These are phyloP conservation scores for Mallateleia sp. DNA, from an alignment of 2,888 invertebrate genomes.

Conservation along the genomic window DNA sequence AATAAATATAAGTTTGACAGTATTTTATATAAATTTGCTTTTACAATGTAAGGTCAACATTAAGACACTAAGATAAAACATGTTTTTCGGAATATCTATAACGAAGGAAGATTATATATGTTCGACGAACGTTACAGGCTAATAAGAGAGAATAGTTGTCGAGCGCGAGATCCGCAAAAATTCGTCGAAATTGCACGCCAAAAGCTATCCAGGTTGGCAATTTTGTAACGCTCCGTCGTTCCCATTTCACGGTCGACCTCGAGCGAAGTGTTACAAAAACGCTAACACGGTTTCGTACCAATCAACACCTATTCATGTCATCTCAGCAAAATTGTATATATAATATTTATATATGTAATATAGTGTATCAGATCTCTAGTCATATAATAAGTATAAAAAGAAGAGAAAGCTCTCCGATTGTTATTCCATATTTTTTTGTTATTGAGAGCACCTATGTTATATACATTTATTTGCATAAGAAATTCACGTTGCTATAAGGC, in stretches of 20 bases:
- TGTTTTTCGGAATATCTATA: constrained; percentile 62
- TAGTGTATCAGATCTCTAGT: constrained; percentile 69
- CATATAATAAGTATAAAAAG: constrained; percentile 82
- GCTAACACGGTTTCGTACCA: not conserved
- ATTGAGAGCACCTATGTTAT: constrained; percentile 71
- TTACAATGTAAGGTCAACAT: constrained; percentile 56
- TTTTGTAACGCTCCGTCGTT: not conserved
- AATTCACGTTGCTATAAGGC: constrained; percentile 78
- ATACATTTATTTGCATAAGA: constrained; percentile 77
- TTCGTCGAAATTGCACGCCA: constrained; percentile 68
- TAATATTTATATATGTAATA: constrained; percentile 54
- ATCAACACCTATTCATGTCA: constrained; percentile 22
- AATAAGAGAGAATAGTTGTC: constrained; percentile 68
- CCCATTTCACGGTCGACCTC: not conserved
- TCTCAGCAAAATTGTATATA: constrained; percentile 60
- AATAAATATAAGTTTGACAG: constrained; percentile 40
- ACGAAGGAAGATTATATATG: constrained; percentile 67
- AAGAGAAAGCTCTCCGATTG: constrained; percentile 78
- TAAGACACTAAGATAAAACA: constrained; percentile 75
- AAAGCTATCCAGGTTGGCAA: constrained; percentile 15
- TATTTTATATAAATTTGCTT: constrained; percentile 54
- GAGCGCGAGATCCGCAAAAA: constrained; percentile 66
- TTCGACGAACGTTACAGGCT: constrained; percentile 62
- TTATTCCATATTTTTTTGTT: constrained; percentile 47
- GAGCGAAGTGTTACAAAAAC: constrained; percentile 9